Percentiles rank a stretch among this genome's conserved stretches.
Conservation (phyloP, 2,888 invertebrate genomes). For the Gastrophysa polygoni region DNA sequence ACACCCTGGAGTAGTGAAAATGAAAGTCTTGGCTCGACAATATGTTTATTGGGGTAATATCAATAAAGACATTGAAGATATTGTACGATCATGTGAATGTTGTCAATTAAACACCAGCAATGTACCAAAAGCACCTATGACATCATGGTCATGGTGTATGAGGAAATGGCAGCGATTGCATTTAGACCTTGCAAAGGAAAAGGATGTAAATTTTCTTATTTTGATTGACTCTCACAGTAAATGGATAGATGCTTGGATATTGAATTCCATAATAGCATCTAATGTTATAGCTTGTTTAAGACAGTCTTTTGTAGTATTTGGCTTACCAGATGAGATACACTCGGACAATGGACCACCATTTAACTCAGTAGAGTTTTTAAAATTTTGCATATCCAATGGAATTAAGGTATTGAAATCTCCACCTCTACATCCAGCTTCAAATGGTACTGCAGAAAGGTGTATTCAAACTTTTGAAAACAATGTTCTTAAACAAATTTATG, state of each 20-base stretch:
- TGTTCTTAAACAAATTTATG: constrained; percentile 18
- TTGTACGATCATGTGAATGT: constrained; percentile 11
- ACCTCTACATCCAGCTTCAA: constrained; percentile 34
- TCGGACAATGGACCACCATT: constrained; percentile 38
- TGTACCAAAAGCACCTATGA: constrained; percentile 1
- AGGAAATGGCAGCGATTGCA: constrained; percentile 11
- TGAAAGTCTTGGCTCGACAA: constrained; percentile 11
- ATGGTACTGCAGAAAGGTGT: constrained; percentile 33
- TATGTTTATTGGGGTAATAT: constrained; percentile 13
- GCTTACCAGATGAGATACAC: constrained; percentile 29
- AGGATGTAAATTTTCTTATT: constrained; percentile 21
- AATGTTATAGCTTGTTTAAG: constrained; percentile 25
- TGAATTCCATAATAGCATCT: constrained; percentile 22
- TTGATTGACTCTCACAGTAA: constrained; percentile 29
- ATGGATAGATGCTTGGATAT: constrained; percentile 34
- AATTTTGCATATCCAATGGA: constrained; percentile 37
- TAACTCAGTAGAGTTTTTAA: constrained; percentile 29
- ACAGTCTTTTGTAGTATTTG: constrained; percentile 29
- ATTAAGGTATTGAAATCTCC: constrained; percentile 35
- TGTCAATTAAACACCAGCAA: constrained; percentile 2
- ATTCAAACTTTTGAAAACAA: constrained; percentile 36
- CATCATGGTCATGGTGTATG: constrained; percentile 5
- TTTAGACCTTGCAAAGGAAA: constrained; percentile 5
- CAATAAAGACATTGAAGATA: constrained; percentile 5
- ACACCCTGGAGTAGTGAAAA: constrained; percentile 10